phyloP scores from a whole-genome alignment of 1,140 invertebrate species.

The Tetramorium alpestre region DNA sequence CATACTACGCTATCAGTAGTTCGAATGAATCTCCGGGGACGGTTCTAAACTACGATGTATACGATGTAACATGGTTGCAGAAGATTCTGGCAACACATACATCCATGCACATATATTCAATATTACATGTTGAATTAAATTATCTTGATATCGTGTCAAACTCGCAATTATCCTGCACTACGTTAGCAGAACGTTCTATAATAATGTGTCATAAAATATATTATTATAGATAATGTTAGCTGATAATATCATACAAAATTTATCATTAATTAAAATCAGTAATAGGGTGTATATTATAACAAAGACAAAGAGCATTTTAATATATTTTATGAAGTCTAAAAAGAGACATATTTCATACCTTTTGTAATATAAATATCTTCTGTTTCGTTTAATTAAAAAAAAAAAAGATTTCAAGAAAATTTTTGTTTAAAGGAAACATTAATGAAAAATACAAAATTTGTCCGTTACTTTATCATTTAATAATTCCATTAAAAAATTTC shows the following conservation, averaged over 20 bases:
- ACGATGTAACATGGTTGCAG: slow-evolving; percentile 12
- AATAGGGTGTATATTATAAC: not conserved
- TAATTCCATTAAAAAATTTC: not conserved
- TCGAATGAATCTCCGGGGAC: slow-evolving; percentile 54
- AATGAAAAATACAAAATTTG: not conserved
- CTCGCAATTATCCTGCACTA: slow-evolving; percentile 1
- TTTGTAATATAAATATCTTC: not conserved
- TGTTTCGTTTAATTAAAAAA: not conserved
- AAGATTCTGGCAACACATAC: not conserved
- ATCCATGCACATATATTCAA: slow-evolving; percentile 19
- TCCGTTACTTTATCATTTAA: not conserved
- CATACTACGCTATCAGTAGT: slow-evolving; percentile 58
- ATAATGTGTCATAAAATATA: slow-evolving; percentile 20
- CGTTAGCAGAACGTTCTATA: slow-evolving; percentile 40
- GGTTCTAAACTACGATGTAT: not conserved
- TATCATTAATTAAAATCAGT: slow-evolving; percentile 22
- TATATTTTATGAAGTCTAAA: not conserved
- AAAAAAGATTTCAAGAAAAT: not conserved
- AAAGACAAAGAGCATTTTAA: not conserved
- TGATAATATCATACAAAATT: slow-evolving; percentile 37
- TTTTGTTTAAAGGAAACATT: not conserved
- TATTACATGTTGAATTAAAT: slow-evolving; percentile 46
- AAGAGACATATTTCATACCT: not conserved
- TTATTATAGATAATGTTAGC: slow-evolving; percentile 24
- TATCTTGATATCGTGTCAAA: slow-evolving; percentile 35